These are phyloP conservation scores for Salarias fasciatus DNA, from an alignment of 2,797 vertebrate genomes.

Conservation along the genomic window DNA sequence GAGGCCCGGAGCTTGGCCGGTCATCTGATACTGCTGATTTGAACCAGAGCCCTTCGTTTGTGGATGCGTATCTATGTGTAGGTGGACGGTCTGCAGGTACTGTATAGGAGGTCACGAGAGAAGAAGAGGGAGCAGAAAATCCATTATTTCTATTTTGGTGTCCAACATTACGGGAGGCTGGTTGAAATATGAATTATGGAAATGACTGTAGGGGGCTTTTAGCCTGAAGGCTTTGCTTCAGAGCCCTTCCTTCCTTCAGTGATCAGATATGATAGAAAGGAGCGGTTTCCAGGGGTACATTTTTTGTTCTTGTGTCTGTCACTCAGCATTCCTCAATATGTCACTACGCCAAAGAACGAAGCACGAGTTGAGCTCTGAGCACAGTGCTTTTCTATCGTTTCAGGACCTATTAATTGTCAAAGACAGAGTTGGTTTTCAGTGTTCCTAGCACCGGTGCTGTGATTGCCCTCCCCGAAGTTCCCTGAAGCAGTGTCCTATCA, in stretches of 20 bases:
- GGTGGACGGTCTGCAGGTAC: conserved; percentile 55
- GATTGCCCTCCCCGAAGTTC: conserved; percentile 15
- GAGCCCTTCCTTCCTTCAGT: conserved; percentile 36
- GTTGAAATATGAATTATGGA: conserved; percentile 71
- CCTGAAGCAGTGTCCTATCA: conserved; percentile 1
- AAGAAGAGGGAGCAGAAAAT: conserved; percentile 54
- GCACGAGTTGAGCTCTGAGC: conserved; percentile 6
- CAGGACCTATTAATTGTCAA: conserved; percentile 13
- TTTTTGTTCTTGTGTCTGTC: conserved; percentile 12
- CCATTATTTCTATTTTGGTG: conserved; percentile 74
- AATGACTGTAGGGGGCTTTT: conserved; percentile 59
- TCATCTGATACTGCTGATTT: conserved; percentile 62
- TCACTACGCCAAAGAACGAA: conserved; percentile 4
- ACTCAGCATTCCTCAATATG: conserved; percentile 7
- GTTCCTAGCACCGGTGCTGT: neutral
- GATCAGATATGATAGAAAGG: conserved; percentile 47
- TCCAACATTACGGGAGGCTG: conserved; percentile 57
- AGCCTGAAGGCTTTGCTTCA: conserved; percentile 47
- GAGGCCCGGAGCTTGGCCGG: conserved; percentile 67
- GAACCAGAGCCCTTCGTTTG: conserved; percentile 34
- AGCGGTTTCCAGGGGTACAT: conserved; percentile 13
- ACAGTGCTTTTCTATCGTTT: conserved; percentile 1
- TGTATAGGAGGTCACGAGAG: conserved; percentile 52
- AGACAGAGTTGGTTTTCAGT: conserved; percentile 5
- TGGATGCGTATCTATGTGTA: conserved; percentile 26